A percentile compares a stretch with the other conserved stretches of the same genome.
These are phyloP conservation scores for Caranx ignobilis DNA, from an alignment of 2,113 vertebrate species.

Conservation along the genomic window DNA sequence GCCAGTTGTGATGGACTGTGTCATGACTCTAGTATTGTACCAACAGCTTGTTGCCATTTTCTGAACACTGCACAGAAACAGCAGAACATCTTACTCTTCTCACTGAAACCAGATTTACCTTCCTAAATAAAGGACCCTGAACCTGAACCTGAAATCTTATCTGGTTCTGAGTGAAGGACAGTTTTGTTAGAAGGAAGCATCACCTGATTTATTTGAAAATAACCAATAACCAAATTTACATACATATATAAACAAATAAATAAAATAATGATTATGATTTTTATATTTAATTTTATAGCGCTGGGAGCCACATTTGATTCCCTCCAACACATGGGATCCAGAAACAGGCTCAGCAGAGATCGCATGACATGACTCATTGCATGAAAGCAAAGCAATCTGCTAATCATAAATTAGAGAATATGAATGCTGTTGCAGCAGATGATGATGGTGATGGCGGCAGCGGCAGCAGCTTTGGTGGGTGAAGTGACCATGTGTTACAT, in stretches of 20 bases:
- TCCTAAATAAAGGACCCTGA: too few species aligned
- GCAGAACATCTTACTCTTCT: too few species aligned
- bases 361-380: conserved; percentile 24
- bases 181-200: neutral
- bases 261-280: neutral
- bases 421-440: conserved; percentile 20
- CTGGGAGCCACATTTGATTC: neutral
- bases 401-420: conserved; percentile 34
- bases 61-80: too few species aligned
- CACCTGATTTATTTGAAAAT: neutral
- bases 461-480: neutral
- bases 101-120: too few species aligned
- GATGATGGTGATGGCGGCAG: neutral
- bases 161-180: neutral
- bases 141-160: neutral
- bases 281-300: too few species aligned
- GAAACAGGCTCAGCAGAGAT: conserved; percentile 2
- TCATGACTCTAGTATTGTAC: too few species aligned
- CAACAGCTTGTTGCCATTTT: too few species aligned
- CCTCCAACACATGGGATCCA: neutral
- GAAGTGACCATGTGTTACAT: conserved; percentile 62
- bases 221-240: too few species aligned
- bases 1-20: neutral
- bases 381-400: conserved; percentile 48
- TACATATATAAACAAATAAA: too few species aligned